Conservation (phyloP, 2,797 vertebrate genomes). For the Halcyon chelicuti region DNA sequence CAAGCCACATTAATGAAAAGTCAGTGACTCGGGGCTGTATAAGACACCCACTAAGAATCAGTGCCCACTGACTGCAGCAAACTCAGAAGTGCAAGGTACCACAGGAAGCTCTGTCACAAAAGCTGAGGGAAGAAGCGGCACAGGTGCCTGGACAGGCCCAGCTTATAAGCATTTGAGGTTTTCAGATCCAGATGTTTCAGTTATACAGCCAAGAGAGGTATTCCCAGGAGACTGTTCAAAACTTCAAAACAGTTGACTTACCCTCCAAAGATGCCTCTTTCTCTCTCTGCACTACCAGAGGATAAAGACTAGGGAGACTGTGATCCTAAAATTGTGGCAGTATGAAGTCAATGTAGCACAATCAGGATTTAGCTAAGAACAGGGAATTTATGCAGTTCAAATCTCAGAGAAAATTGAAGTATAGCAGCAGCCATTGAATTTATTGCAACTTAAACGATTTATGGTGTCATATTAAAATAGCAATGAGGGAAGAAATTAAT, state of each 20-base stretch:
- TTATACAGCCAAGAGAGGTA: not conserved
- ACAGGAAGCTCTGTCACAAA: not conserved
- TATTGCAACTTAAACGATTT: not conserved
- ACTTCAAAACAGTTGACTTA: not conserved
- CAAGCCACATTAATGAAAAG: not conserved
- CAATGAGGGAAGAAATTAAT: not conserved
- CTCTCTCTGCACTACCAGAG: not conserved
- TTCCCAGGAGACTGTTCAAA: not conserved
- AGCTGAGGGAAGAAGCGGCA: not conserved
- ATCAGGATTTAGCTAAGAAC: not conserved
- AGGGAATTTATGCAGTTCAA: not conserved
- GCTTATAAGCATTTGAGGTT: not conserved
- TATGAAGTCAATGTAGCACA: not conserved
- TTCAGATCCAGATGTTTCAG: not conserved
- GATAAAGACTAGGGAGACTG: not conserved
- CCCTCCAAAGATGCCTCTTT: not conserved
- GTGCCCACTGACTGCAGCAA: not conserved
- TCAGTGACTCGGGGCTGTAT: not conserved
- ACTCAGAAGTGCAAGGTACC: rapidly evolving
- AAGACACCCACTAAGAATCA: not conserved
- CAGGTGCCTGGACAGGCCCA: not conserved
- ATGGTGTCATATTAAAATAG: not conserved
- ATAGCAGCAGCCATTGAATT: not conserved
- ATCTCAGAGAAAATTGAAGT: not conserved
- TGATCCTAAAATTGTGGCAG: not conserved